Evolutionary conservation across 1,140 invertebrate species (phyloP).

Genomic region (Drosophila biarmipes): DNA sequence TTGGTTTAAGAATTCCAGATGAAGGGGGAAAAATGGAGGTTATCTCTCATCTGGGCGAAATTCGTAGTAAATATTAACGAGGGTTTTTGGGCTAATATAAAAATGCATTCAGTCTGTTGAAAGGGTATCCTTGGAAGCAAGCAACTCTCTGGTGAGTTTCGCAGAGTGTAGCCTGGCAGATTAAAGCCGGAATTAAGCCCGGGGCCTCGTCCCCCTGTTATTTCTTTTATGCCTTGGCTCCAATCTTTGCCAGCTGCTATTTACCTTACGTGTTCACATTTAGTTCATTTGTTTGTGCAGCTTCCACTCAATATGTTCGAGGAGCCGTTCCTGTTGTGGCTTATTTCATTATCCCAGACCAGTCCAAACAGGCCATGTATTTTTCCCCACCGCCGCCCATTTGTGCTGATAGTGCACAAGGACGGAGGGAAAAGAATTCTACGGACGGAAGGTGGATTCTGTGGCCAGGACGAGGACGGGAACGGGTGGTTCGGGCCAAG

Average conservation of each 20-base stretch:
- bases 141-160: background rate
- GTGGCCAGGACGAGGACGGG: slow-evolving; percentile 1
- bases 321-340: slow-evolving; percentile 51
- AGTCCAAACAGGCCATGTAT: slow-evolving; percentile 33
- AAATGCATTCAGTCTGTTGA: too few species aligned
- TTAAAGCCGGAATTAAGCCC: slow-evolving; percentile 27
- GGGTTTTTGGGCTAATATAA: background rate
- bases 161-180: background rate
- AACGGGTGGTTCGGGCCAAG: slow-evolving; percentile 34
- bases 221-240: background rate
- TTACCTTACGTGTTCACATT: slow-evolving; percentile 74
- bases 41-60: background rate
- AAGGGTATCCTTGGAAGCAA: background rate
- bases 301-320: slow-evolving; percentile 57
- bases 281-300: slow-evolving; percentile 72
- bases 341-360: slow-evolving; percentile 57
- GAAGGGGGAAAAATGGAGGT: slow-evolving; percentile 19
- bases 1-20: slow-evolving; percentile 31
- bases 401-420: slow-evolving; percentile 51
- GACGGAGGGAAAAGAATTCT: slow-evolving; percentile 31
- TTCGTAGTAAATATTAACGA: background rate
- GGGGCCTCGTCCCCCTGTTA: background rate
- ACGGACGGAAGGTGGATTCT: slow-evolving; percentile 22
- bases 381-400: slow-evolving; percentile 10
- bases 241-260: slow-evolving; percentile 39